Base-by-base conservation (phyloP, 2,888 invertebrate genomes). In the Hermodice carunculata region DNA sequence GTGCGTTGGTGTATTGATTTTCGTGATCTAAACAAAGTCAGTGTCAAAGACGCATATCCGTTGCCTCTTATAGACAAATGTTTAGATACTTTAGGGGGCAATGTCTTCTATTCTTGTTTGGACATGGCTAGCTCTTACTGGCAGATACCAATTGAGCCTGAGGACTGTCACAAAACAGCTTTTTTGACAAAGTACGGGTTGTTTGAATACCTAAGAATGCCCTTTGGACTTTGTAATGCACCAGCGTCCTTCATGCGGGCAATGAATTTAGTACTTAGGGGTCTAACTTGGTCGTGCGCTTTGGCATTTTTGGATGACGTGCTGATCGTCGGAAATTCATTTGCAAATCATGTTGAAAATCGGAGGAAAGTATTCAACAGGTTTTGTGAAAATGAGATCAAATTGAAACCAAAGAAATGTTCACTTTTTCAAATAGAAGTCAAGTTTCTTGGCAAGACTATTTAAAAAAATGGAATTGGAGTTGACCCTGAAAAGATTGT, bases 251-350 rank as follows among this genome's bases (percentile, higher is more conserved):
- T 51, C 22, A 31, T 26, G 26, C 17, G 28, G 26, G n/a, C 52
- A 26, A 49, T 49, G 28, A 40, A 49, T 17, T 24, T 17, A 5
- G 19, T 42, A 5, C 34, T 49, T n/a, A n/a, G n/a, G 28, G 34
- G 19, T n/a, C 37, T 37, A 14, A 8, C 52, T 19, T 52, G 31
- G 14, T 19, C 19, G 3, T 11, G 42, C 17, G 8, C n/a, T 42
- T 42, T 56, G 40, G 31, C 26, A 6, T 56, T 42, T 40, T 24
- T 56, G 17, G 56, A 60, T 44, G 60, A 60, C 40, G 4, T 48
- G 40, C 24, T 60, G 3, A 29, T 52, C 4, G 31, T 34, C 28
- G 17, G 22, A 5, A 3, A 26, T 5, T 29, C 3, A 4, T 29
- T 48, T 22, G 48, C 51, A 11, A 14, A 22, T 17, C 60, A 60